A percentile compares a stretch with the other conserved stretches of the same genome.
phyloP scores from a whole-genome alignment of 2,888 invertebrate species.

The Parnassius glacialis region DNA sequence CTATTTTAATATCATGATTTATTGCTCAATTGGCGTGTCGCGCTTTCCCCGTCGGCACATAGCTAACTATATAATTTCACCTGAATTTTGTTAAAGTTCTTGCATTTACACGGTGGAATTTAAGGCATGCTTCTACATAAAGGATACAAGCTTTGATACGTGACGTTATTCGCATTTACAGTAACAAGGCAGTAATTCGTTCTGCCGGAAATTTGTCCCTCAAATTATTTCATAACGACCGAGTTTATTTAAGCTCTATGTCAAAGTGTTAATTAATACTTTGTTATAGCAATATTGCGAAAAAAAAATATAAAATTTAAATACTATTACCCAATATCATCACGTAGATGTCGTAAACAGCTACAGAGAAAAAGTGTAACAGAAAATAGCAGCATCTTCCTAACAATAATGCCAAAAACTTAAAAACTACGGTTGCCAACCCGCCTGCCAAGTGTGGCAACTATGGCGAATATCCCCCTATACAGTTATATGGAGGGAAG shows the following conservation, averaged over 20 bases:
- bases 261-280: background rate
- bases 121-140: slow-evolving; percentile 62
- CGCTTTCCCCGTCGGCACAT: slow-evolving; percentile 33
- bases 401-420: no score
- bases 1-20: slow-evolving; percentile 77
- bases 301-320: no score
- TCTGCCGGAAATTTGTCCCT: slow-evolving; percentile 4
- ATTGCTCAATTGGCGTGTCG: slow-evolving; percentile 71
- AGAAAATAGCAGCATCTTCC: no score
- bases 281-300: background rate
- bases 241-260: slow-evolving; percentile 1
- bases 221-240: background rate
- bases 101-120: slow-evolving; percentile 60
- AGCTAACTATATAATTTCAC: slow-evolving; percentile 57
- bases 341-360: no score
- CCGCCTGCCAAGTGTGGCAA: no score
- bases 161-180: slow-evolving; percentile 26
- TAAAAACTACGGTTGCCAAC: no score
- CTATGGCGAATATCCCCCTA: no score
- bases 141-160: slow-evolving; percentile 70
- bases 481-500: no score
- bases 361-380: no score
- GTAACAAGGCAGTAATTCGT: slow-evolving; percentile 26
- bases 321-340: no score
- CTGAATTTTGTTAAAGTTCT: slow-evolving; percentile 63